Evolutionary conservation across 37 sponge, comb jelly and placozoan species (phyloP).

Genomic region (Tethya wilhelma): DNA sequence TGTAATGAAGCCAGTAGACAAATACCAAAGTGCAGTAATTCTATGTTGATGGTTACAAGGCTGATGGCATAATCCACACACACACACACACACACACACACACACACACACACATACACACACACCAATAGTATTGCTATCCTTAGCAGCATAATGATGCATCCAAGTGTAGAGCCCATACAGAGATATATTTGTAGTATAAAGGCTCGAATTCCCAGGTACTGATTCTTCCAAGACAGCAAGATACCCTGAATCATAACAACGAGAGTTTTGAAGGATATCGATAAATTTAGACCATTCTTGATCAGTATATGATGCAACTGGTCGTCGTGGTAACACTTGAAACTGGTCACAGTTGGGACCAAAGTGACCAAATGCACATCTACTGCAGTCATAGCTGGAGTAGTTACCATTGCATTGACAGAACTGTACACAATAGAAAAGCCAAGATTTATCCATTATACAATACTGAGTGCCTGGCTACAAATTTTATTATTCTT

Average conservation of each 20-base stretch:
- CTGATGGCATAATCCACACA: no score
- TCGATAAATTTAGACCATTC: constrained; percentile 48
- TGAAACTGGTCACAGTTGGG: constrained; percentile 17
- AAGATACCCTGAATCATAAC: constrained; percentile 32
- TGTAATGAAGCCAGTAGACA: no score
- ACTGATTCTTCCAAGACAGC: constrained; percentile 39
- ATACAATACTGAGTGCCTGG: no score
- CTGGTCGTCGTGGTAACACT: constrained; percentile 34
- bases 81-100: no score
- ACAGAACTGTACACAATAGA: constrained; percentile 50
- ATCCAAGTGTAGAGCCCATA: constrained; percentile 53
- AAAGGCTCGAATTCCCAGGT: constrained; percentile 22
- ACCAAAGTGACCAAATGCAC: constrained; percentile 60
- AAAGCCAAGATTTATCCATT: constrained; percentile 50
- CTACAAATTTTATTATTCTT: no score
- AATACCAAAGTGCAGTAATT: no score
- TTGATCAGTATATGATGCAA: neutral
- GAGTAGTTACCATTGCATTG: constrained; percentile 58
- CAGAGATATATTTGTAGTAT: constrained; percentile 19
- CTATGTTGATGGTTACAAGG: no score
- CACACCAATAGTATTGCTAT: neutral
- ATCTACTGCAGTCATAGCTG: constrained; percentile 61
- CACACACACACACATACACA: neutral
- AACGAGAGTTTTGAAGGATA: constrained; percentile 18
- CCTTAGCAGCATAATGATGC: constrained; percentile 68